These are phyloP conservation scores for Boulengeromyrus knoepffleri DNA, from an alignment of 2,113 vertebrate species.

Conservation along the genomic window DNA sequence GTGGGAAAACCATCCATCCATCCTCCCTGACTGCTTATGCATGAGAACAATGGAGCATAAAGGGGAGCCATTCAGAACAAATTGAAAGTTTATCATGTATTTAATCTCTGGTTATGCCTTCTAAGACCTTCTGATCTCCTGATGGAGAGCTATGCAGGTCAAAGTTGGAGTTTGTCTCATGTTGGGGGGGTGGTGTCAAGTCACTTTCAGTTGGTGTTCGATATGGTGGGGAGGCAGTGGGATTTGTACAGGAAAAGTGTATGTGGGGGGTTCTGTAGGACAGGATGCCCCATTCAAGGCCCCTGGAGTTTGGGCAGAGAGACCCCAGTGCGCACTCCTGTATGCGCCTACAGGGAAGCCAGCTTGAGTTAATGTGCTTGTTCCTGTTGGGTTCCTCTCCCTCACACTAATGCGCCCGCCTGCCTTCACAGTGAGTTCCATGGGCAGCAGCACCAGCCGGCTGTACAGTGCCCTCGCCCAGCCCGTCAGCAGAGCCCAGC, in stretches of 20 bases:
- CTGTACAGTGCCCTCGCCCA: conserved; percentile 73
- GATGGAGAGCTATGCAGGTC: no score
- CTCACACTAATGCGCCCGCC: not conserved
- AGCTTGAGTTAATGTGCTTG: not conserved
- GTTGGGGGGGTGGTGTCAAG: not conserved
- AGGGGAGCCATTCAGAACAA: no score
- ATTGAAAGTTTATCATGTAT: no score
- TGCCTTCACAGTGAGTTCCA: conserved; percentile 61
- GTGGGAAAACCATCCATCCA: not conserved
- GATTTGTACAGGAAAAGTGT: not conserved
- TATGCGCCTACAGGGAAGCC: not conserved
- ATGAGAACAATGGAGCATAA: no score
- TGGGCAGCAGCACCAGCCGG: conserved; percentile 75
- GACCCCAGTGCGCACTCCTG: not conserved
- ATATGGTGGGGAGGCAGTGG: not conserved
- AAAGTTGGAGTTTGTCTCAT: not conserved
- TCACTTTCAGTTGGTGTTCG: not conserved
- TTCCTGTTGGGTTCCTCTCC: not conserved
- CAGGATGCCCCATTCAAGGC: not conserved
- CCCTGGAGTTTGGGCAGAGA: not conserved
- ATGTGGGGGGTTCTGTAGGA: not conserved
- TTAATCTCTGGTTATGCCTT: no score
- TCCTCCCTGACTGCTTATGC: not conserved
- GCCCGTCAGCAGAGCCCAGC: conserved; percentile 51
- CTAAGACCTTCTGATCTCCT: no score